These are phyloP conservation scores for Caenorhabditis doughertyi DNA, from an alignment of 2,888 invertebrate genomes.

Conservation along the genomic window DNA sequence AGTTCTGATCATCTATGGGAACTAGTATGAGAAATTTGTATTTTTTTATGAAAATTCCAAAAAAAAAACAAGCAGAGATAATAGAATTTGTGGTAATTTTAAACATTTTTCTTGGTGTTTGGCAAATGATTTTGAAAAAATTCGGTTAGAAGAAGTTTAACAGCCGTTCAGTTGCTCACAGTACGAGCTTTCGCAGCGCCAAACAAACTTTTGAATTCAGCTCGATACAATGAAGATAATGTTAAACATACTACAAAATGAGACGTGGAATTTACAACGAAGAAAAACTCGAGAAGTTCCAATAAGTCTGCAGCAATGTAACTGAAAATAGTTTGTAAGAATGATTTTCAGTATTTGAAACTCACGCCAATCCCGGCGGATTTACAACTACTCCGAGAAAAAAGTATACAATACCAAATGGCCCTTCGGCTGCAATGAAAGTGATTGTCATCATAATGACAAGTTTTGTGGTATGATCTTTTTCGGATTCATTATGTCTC, in stretches of 20 bases:
- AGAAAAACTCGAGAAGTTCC: neutral
- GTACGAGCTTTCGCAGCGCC: too few species aligned
- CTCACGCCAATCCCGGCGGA: neutral
- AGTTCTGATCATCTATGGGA: too few species aligned
- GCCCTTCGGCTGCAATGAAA: slow-evolving; percentile 11
- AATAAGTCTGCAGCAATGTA: neutral
- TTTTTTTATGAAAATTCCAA: too few species aligned
- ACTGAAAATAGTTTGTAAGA: neutral
- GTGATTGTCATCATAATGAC: slow-evolving; percentile 14
- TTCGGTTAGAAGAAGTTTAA: too few species aligned
- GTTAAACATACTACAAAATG: neutral
- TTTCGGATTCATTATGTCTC: too few species aligned
- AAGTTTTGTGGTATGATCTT: neutral
- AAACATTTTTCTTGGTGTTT: too few species aligned
- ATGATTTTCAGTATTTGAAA: too few species aligned
- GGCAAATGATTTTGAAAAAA: too few species aligned
- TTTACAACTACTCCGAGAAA: neutral
- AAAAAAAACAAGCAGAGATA: too few species aligned
- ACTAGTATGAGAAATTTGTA: too few species aligned
- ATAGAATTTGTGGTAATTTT: too few species aligned
- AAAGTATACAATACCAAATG: neutral
- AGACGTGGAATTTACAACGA: neutral
- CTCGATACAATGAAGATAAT: neutral
- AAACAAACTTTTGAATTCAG: too few species aligned
- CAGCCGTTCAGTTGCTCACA: neutral